A percentile compares a stretch with the other conserved stretches of the same genome.
phyloP scores from a whole-genome alignment of 2,113 vertebrate species.

The Misgurnus anguillicaudatus region DNA sequence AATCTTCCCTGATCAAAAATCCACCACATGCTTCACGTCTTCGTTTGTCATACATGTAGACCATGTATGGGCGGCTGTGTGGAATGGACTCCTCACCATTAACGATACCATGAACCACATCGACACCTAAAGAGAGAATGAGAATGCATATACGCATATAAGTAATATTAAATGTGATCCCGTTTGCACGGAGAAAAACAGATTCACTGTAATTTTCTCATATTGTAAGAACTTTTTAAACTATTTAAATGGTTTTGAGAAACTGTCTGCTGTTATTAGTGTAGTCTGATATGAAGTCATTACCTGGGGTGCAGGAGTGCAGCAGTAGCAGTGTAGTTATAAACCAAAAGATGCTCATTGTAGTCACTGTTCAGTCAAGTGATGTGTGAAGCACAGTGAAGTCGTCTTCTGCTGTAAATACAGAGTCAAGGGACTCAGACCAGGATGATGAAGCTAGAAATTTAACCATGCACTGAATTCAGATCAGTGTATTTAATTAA shows the following conservation, averaged over 20 bases:
- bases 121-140: constrained; percentile 2
- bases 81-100: constrained; percentile 45
- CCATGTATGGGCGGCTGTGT: constrained; percentile 67
- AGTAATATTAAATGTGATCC: too few relatives aligned
- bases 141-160: too few relatives aligned
- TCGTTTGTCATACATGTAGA: neutral
- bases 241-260: neutral
- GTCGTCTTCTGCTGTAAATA: neutral
- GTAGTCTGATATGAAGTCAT: neutral
- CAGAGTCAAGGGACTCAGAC: neutral
- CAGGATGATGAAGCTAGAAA: constrained; percentile 22
- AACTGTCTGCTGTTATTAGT: neutral
- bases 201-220: too few relatives aligned
- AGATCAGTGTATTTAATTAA: neutral
- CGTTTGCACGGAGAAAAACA: too few relatives aligned
- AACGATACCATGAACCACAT: constrained; percentile 37
- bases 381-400: neutral
- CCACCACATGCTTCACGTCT: constrained; percentile 49
- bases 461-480: neutral
- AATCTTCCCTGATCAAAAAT: constrained; percentile 65
- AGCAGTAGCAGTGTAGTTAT: constrained; percentile 38
- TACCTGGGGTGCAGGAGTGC: constrained; percentile 56
- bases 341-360: constrained; percentile 46
- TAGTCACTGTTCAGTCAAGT: constrained; percentile 14
- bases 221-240: neutral